Evolutionary conservation across 2,113 vertebrate species (phyloP), one percentile per base, ranked within the genome.

Genomic region (Corvus cornix): DNA sequence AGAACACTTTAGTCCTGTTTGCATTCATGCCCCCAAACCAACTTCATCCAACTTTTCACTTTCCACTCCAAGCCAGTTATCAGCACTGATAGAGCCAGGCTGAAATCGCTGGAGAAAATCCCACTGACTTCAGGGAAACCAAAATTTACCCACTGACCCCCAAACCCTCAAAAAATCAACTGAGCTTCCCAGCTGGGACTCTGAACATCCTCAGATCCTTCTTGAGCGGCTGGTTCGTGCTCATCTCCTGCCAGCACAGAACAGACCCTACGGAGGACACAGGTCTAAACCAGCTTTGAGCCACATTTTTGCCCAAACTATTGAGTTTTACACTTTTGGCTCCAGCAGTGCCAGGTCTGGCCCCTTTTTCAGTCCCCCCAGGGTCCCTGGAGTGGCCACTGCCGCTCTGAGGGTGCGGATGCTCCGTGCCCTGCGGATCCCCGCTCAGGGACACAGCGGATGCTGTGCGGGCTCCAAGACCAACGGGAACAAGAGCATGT

Each of bases 371-470:
- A 16, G 43, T 4, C 20, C 69, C 44, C 66, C 13, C 20, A 10
- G 39, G 11, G 19, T 75, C 15, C 44, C 44, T 3, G 8, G 23
- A 7, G 52, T 0, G 8, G 46, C 28, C 11, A 1, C 3, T 0
- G 16, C 21, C 24, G 53, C 63, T 35, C 41, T 2, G 28, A 51
- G 59, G 10, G 1, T 5, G 80, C 2, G 1, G 63, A 6, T 48
- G 80, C 55, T 41, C 53, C 3, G 0, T 48, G 23, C 62, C 72
- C 68, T 18, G 62, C 22, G 35, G 35, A 26, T 78, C 73, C 80
- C 52, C 20, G 62, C 63, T 4, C 11, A 35, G 83, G 59, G 60
- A 56, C 62, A 3, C 51, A 3, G 87, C 1, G 1, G 80, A 19
- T 58, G 76, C 91, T n/a, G 68, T 73, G 9, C 0, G 0, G 74